Conservation (phyloP, 2,888 invertebrate species). For the Agrochola macilenta region DNA sequence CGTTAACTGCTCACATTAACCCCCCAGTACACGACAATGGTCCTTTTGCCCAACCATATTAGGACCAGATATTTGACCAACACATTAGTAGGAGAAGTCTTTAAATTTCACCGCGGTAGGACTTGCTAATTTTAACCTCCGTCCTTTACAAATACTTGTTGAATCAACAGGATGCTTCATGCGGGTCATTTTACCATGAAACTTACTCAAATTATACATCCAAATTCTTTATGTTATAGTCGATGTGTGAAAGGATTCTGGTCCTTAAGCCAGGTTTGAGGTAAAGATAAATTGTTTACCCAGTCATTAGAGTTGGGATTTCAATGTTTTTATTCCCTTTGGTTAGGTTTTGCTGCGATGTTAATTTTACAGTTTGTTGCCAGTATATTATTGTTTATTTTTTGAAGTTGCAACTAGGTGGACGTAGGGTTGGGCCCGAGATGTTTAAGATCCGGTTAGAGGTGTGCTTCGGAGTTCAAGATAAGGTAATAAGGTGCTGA, state of each 20-base stretch:
- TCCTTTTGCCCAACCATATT: conserved; percentile 62
- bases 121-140: conserved; percentile 84
- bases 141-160: conserved; percentile 84
- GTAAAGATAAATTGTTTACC: conserved; percentile 79
- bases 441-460: not conserved
- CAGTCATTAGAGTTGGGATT: conserved; percentile 79
- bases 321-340: conserved; percentile 78
- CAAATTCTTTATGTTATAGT: conserved; percentile 57
- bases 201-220: not conserved
- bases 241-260: conserved; percentile 55
- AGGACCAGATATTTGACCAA: conserved; percentile 62
- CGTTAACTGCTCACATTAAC: conserved; percentile 69
- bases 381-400: conserved; percentile 63
- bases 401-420: conserved; percentile 59
- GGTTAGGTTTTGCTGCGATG: conserved; percentile 63
- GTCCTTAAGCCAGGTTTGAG: conserved; percentile 64
- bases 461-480: not conserved
- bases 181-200: conserved; percentile 64
- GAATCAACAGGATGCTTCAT: conserved; percentile 77
- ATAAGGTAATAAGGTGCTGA: not conserved
- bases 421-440: not conserved
- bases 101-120: conserved; percentile 85
- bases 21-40: conserved; percentile 59
- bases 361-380: conserved; percentile 70
- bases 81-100: conserved; percentile 69